These are phyloP conservation scores for Epinotia nisella DNA, from an alignment of 2,888 invertebrate species.

Conservation along the genomic window DNA sequence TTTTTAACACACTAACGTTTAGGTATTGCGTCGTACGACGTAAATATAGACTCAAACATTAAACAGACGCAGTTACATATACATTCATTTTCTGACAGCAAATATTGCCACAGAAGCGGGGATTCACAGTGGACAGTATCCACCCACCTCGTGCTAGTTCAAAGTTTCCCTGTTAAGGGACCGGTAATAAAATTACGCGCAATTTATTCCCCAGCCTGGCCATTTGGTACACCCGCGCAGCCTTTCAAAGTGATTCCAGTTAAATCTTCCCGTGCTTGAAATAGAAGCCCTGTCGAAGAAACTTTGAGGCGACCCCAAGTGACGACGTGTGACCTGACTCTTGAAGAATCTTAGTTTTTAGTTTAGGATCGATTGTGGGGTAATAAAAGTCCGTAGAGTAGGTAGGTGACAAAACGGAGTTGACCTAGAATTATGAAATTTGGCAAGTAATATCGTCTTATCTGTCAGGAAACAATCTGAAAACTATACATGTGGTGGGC, in stretches of 20 bases:
- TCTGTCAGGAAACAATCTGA: too few relatives aligned
- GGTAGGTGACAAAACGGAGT: neutral
- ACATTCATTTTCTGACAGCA: conserved; percentile 3
- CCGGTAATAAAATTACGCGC: conserved; percentile 72
- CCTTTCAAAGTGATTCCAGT: conserved; percentile 57
- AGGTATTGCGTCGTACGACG: too few relatives aligned
- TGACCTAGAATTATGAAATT: too few relatives aligned
- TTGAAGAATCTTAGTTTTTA: neutral
- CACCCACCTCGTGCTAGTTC: conserved; percentile 44
- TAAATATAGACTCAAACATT: neutral
- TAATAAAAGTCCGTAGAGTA: neutral
- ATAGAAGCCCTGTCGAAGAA: conserved; percentile 36
- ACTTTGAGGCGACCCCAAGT: neutral
- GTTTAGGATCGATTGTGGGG: neutral
- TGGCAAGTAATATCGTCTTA: too few relatives aligned
- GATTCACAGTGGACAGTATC: conserved; percentile 29
- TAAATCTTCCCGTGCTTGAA: conserved; percentile 50
- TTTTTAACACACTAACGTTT: too few relatives aligned
- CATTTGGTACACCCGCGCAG: conserved; percentile 71
- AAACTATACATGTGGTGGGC: too few relatives aligned
- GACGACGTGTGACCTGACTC: conserved; percentile 29
- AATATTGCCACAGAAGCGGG: conserved; percentile 2
- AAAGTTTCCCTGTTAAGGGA: conserved; percentile 59
- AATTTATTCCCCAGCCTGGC: conserved; percentile 67
- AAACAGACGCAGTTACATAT: neutral